A percentile compares a stretch with the other conserved stretches of the same genome.
Conservation (phyloP, 2,888 invertebrate genomes). For the Dynastes tityus region DNA sequence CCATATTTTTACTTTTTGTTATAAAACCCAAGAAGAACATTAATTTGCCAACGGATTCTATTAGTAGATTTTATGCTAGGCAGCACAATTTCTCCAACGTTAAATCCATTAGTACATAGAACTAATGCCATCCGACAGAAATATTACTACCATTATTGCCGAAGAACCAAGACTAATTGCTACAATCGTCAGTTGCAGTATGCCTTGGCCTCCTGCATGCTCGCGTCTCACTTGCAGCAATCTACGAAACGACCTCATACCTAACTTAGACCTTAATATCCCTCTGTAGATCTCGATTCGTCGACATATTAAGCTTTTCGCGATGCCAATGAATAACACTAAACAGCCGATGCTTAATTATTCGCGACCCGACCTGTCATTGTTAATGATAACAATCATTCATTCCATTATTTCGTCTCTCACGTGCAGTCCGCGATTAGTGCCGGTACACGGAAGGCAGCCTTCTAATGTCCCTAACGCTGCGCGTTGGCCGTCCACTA, state of each 20-base stretch:
- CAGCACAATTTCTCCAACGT: not conserved
- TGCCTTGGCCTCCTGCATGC: not conserved
- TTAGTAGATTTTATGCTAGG: slow-evolving; percentile 13
- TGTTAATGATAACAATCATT: slow-evolving; percentile 37
- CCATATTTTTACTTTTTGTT: too few relatives aligned
- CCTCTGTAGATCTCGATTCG: not conserved
- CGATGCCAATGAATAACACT: slow-evolving; percentile 35
- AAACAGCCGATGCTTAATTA: slow-evolving; percentile 34
- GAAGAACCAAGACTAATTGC: slow-evolving; percentile 25
- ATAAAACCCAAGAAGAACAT: not conserved
- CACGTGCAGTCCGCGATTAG: slow-evolving; percentile 16
- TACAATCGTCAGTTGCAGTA: slow-evolving; percentile 12
- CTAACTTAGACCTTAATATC: not conserved
- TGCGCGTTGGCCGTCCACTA: slow-evolving; percentile 10
- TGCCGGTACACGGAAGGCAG: slow-evolving; percentile 12
- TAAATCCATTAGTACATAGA: not conserved
- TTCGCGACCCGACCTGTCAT: not conserved
- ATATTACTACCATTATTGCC: slow-evolving; percentile 10
- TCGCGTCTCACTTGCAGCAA: not conserved
- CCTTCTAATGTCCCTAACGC: slow-evolving; percentile 16
- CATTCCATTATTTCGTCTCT: slow-evolving; percentile 24
- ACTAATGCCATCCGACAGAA: not conserved
- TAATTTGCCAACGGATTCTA: not conserved
- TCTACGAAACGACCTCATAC: not conserved
- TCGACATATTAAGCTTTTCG: slow-evolving; percentile 25